Percentiles rank a stretch among this genome's conserved stretches.
These are phyloP conservation scores for Arnoldichthys spilopterus DNA, from an alignment of 2,797 vertebrate genomes.

Conservation along the genomic window DNA sequence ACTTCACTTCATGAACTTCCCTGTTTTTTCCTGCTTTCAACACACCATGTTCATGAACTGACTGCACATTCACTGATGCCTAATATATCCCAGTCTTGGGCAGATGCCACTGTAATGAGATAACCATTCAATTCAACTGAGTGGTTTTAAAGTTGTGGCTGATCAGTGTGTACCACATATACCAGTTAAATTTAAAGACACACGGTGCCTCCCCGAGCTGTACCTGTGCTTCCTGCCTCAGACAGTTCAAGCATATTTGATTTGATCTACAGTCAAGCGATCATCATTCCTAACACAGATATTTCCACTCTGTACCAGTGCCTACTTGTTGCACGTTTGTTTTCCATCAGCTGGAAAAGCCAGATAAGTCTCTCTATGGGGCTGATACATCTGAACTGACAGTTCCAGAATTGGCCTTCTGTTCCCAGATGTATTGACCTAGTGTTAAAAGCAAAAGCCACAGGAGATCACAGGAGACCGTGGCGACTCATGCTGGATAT, in stretches of 20 bases:
- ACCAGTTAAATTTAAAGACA: not conserved
- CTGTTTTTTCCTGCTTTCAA: no score
- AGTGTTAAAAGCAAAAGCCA: conserved; percentile 61
- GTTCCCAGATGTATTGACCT: conserved; percentile 62
- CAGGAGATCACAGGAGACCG: conserved; percentile 41
- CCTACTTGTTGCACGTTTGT: conserved; percentile 59
- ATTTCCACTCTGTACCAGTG: conserved; percentile 45
- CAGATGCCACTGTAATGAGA: no score
- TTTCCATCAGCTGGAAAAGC: conserved; percentile 57
- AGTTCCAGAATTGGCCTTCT: conserved; percentile 58
- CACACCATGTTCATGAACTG: no score
- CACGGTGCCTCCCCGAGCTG: not conserved
- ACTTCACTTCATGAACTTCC: no score
- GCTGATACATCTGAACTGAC: conserved; percentile 66
- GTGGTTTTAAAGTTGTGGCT: no score
- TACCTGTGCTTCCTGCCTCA: conserved; percentile 1
- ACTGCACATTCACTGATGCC: no score
- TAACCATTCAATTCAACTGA: no score
- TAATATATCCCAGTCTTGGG: no score
- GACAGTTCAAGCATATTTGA: not conserved
- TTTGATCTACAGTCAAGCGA: conserved; percentile 50
- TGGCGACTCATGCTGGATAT: conserved; percentile 69
- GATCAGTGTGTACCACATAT: not conserved
- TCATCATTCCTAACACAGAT: conserved; percentile 43
- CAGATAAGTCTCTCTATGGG: conserved; percentile 49